phyloP scores from a whole-genome alignment of 2,113 vertebrate species.

The Electrona antarctica region DNA sequence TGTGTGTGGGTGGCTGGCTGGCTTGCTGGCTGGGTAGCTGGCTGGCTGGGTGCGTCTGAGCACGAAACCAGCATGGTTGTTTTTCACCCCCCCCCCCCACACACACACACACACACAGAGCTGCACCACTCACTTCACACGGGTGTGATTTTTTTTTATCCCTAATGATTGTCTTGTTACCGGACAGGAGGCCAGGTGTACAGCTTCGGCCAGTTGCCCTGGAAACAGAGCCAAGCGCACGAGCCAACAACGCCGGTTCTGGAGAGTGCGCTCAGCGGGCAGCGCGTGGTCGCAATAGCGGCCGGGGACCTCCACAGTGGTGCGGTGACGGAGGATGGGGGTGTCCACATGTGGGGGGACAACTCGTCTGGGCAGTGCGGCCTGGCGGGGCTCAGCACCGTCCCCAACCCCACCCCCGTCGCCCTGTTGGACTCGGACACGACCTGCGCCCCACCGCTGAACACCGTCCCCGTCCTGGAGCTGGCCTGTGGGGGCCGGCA shows the following conservation, averaged over 20 bases:
- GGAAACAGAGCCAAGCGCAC: conserved; percentile 78
- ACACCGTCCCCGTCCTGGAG: conserved; percentile 84
- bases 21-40: not conserved
- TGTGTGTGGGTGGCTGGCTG: not conserved
- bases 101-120: too few relatives aligned
- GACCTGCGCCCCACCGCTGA: conserved; percentile 58
- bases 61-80: too few relatives aligned
- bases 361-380: conserved; percentile 94
- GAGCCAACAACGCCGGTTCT: conserved; percentile 72
- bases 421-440: conserved; percentile 82
- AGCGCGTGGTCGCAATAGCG: conserved; percentile 85
- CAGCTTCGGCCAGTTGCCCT: conserved; percentile 89
- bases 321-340: conserved; percentile 88
- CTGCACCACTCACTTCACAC: too few relatives aligned
- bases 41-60: not conserved
- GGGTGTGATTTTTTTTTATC: too few relatives aligned
- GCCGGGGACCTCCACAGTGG: conserved; percentile 91
- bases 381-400: conserved; percentile 73
- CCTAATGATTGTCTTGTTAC: not conserved
- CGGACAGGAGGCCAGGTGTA: conserved; percentile 89
- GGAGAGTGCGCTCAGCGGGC: conserved; percentile 85
- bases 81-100: too few relatives aligned
- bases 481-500: conserved; percentile 92
- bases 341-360: conserved; percentile 95
- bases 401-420: conserved; percentile 86